Evolutionary conservation across 53 echinoderm and acorn worm species (phyloP).

Genomic region (Astropecten irregularis): DNA sequence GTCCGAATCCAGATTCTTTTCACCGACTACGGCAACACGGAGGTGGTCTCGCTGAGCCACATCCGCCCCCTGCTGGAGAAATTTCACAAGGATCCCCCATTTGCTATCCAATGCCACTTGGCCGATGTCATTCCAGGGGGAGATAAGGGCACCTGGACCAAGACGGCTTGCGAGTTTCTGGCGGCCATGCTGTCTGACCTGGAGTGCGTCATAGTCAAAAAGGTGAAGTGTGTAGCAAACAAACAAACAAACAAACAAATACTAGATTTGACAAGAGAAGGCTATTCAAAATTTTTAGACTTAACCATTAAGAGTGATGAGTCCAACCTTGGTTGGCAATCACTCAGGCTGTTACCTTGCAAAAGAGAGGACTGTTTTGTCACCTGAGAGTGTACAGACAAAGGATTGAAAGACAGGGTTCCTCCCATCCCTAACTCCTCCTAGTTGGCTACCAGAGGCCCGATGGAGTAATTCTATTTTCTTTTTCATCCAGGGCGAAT

Average conservation of each 20-base stretch:
- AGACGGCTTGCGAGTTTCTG: conserved; percentile 90
- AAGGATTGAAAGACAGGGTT: too few relatives aligned
- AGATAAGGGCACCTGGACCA: conserved; percentile 86
- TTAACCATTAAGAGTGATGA: too few relatives aligned
- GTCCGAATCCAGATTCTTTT: conserved; percentile 89
- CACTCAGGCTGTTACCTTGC: too few relatives aligned
- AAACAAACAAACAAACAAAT: too few relatives aligned
- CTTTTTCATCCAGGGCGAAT: conserved; percentile 64
- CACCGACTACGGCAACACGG: conserved; percentile 88
- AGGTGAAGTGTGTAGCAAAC: too few relatives aligned
- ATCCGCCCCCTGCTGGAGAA: conserved; percentile 76
- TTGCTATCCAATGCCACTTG: conserved; percentile 90
- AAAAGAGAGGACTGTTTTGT: too few relatives aligned
- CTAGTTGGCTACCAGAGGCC: neutral
- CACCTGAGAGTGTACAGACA: too few relatives aligned
- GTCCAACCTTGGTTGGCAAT: too few relatives aligned
- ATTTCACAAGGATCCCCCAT: conserved; percentile 73
- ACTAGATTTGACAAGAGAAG: too few relatives aligned
- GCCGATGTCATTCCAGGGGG: conserved; percentile 85
- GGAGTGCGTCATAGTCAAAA: conserved; percentile 89
- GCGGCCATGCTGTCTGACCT: conserved; percentile 71
- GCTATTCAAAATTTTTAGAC: too few relatives aligned
- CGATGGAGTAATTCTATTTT: neutral
- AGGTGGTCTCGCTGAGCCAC: conserved; percentile 75
- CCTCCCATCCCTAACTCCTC: neutral